phyloP scores from a whole-genome alignment of 2,797 vertebrate species.

The Lagorchestes hirsutus region DNA sequence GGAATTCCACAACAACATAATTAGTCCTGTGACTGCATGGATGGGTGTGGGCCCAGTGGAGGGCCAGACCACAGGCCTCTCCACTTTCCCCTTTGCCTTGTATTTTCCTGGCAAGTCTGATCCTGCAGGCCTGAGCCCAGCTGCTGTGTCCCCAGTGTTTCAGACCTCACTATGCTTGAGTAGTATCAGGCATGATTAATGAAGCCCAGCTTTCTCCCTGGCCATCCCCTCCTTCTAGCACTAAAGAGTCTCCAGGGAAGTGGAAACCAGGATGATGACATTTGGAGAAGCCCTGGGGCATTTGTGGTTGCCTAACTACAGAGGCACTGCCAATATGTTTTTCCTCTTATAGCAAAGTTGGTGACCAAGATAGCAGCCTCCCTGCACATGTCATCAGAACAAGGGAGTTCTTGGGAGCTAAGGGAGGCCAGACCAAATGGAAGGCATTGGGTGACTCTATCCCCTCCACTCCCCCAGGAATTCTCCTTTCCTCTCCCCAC shows the following conservation, averaged over 20 bases:
- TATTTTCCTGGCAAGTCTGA: slow-evolving; percentile 44
- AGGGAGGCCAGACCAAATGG: background rate
- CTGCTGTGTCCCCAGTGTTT: slow-evolving; percentile 74
- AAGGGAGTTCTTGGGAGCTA: background rate
- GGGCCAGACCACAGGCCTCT: background rate
- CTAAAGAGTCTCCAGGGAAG: slow-evolving; percentile 75
- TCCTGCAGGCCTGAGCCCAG: slow-evolving; percentile 62
- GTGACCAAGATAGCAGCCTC: slow-evolving; percentile 24
- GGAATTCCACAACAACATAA: background rate
- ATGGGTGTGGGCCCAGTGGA: background rate
- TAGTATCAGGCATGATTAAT: slow-evolving; percentile 76
- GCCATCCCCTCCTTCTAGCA: slow-evolving; percentile 49
- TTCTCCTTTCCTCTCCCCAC: background rate
- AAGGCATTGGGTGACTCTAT: background rate
- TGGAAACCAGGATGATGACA: slow-evolving; percentile 71
- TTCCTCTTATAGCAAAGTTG: slow-evolving; percentile 60
- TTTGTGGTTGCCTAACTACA: slow-evolving; percentile 72
- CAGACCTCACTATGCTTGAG: slow-evolving; percentile 69
- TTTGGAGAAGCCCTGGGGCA: slow-evolving; percentile 73
- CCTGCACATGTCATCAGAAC: slow-evolving; percentile 28
- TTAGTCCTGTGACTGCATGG: background rate
- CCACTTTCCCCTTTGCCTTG: slow-evolving; percentile 60
- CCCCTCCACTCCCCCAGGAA: too few relatives aligned
- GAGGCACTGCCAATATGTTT: slow-evolving; percentile 69
- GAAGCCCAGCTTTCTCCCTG: slow-evolving; percentile 45